A percentile compares a stretch with the other conserved stretches of the same genome.
Conservation (phyloP, 2,888 invertebrate genomes). For the Melipona bicolor region DNA sequence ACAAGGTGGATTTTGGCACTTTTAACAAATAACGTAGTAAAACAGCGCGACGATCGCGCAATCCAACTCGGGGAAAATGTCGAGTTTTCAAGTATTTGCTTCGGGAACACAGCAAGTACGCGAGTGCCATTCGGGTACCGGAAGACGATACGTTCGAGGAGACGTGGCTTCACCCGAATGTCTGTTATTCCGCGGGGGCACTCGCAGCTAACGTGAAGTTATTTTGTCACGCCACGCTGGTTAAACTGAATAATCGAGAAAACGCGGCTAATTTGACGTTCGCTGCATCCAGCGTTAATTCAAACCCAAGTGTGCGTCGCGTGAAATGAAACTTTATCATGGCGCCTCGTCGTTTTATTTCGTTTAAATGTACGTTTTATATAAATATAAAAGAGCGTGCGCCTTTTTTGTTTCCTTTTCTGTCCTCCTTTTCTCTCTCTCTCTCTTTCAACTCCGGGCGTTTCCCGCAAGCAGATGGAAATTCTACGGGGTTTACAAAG, state of each 20-base stretch:
- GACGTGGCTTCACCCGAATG: neutral
- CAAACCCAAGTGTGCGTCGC: neutral
- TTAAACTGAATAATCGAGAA: constrained; percentile 7
- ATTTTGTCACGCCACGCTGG: neutral
- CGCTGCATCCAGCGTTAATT: neutral
- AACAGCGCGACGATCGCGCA: too few relatives aligned
- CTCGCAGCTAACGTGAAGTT: neutral
- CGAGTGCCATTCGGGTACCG: neutral
- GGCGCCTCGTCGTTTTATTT: too few relatives aligned
- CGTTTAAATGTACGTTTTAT: neutral
- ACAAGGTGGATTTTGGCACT: too few relatives aligned
- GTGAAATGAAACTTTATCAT: neutral
- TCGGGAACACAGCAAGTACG: neutral
- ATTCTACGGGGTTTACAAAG: neutral
- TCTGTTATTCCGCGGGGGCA: neutral
- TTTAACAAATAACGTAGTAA: too few relatives aligned
- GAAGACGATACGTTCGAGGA: neutral
- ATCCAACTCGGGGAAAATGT: neutral
- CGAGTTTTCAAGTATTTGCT: neutral
- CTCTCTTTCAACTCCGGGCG: too few relatives aligned
- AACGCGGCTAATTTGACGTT: neutral
- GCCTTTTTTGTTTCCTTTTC: neutral
- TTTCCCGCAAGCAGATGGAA: neutral
- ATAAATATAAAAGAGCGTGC: neutral
- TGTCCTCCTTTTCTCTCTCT: neutral